phyloP scores from a whole-genome alignment of 2,797 vertebrate species.

The Macropus fuliginosus region DNA sequence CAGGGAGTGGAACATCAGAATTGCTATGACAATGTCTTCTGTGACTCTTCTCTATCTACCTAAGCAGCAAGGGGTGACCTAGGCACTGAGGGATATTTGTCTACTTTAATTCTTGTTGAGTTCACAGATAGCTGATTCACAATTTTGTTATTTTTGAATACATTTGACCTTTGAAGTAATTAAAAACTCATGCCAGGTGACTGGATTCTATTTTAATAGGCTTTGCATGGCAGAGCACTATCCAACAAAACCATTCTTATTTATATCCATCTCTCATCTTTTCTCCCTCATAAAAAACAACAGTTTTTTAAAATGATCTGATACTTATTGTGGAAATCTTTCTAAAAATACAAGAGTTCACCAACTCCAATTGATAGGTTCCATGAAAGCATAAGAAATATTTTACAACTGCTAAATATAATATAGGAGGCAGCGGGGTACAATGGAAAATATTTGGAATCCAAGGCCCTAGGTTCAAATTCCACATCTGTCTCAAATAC shows the following conservation, averaged over 20 bases:
- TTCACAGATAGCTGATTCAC: conserved; percentile 35
- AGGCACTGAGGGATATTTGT: conserved; percentile 34
- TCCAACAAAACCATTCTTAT: conserved; percentile 43
- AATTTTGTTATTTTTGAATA: conserved; percentile 45
- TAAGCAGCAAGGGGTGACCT: conserved; percentile 34
- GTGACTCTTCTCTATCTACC: conserved; percentile 4
- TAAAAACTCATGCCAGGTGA: conserved; percentile 56
- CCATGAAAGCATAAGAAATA: conserved; percentile 26
- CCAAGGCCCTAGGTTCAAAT: background rate
- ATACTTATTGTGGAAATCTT: conserved; percentile 34
- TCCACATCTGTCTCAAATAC: background rate
- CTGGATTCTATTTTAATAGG: conserved; percentile 14
- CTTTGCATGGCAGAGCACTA: conserved; percentile 43
- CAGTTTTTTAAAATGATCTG: conserved; percentile 26
- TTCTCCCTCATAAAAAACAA: conserved; percentile 42
- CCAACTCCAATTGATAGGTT: conserved; percentile 26
- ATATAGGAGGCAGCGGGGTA: background rate
- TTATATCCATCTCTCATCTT: conserved; percentile 27
- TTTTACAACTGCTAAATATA: conserved; percentile 6
- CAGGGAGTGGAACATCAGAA: conserved; percentile 38
- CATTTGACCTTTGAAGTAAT: conserved; percentile 53
- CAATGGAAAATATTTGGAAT: background rate
- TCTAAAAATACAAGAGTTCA: conserved; percentile 28
- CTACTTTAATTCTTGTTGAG: conserved; percentile 40
- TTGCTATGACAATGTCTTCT: background rate